These are phyloP conservation scores for Drosophila willistoni DNA, from an alignment of 1,140 invertebrate genomes.

Conservation along the genomic window DNA sequence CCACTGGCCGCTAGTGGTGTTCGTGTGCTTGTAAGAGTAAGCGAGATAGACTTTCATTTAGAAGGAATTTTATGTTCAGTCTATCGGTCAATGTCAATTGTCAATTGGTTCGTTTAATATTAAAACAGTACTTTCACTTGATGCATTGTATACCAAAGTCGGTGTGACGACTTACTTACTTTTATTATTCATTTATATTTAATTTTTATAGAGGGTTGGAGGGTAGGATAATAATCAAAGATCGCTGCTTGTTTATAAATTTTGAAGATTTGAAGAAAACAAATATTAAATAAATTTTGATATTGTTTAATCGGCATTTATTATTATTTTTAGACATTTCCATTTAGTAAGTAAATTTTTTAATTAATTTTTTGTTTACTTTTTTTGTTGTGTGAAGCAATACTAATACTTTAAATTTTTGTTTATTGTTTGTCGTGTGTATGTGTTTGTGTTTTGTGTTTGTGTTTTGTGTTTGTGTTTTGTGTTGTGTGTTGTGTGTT, in stretches of 20 bases:
- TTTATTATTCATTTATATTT: slow-evolving; percentile 58
- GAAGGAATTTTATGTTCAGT: no score
- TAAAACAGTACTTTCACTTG: no score
- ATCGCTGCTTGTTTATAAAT: slow-evolving; percentile 70
- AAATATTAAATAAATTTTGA: slow-evolving; percentile 27
- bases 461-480: neutral
- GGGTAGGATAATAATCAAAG: slow-evolving; percentile 44
- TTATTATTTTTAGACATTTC: slow-evolving; percentile 10
- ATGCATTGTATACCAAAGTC: no score
- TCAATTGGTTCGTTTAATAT: no score
- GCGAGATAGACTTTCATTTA: no score
- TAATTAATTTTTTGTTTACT: slow-evolving; percentile 14
- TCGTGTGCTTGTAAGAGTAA: no score
- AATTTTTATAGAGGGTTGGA: slow-evolving; percentile 45
- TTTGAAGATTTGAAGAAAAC: slow-evolving; percentile 62
- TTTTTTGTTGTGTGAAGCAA: slow-evolving; percentile 36
- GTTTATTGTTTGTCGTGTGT: slow-evolving; percentile 13
- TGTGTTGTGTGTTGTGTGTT: neutral
- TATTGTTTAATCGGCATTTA: slow-evolving; percentile 27
- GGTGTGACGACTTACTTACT: no score
- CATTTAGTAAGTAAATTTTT: slow-evolving; percentile 34
- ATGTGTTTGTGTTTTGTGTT: neutral
- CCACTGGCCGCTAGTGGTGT: no score
- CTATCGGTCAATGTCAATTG: no score
- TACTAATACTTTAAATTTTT: slow-evolving; percentile 73